These are phyloP conservation scores for Saimiri boliviensis DNA, from an alignment of 2,113 vertebrate species.

Conservation along the genomic window DNA sequence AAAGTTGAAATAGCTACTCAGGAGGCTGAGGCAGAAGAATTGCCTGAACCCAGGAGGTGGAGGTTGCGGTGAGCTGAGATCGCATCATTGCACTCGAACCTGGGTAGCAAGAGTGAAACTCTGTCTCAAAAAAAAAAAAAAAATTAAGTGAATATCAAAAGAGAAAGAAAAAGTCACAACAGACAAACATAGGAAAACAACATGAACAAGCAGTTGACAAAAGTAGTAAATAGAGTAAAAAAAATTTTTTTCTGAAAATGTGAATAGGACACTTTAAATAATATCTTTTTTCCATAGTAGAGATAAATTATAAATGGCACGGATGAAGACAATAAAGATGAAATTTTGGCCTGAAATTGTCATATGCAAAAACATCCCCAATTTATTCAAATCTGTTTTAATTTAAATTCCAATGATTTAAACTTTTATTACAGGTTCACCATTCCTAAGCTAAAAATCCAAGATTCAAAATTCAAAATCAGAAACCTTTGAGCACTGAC, in stretches of 20 bases:
- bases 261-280: neutral
- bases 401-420: neutral
- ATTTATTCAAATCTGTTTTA: neutral
- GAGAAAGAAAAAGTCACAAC: neutral
- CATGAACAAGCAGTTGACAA: neutral
- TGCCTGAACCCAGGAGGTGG: no score
- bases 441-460: neutral
- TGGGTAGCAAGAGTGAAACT: no score
- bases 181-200: neutral
- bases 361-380: neutral
- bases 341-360: neutral
- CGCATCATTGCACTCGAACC: no score
- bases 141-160: neutral
- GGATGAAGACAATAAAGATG: neutral
- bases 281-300: neutral
- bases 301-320: conserved; percentile 11
- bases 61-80: no score
- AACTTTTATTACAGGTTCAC: neutral
- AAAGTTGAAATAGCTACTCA: no score
- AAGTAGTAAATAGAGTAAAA: neutral
- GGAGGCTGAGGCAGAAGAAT: no score
- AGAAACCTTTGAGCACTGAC: neutral
- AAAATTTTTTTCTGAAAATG: no score
- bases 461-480: neutral
- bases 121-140: no score